Base-by-base conservation (phyloP, 2,797 vertebrate genomes). In the Danio choprae region DNA sequence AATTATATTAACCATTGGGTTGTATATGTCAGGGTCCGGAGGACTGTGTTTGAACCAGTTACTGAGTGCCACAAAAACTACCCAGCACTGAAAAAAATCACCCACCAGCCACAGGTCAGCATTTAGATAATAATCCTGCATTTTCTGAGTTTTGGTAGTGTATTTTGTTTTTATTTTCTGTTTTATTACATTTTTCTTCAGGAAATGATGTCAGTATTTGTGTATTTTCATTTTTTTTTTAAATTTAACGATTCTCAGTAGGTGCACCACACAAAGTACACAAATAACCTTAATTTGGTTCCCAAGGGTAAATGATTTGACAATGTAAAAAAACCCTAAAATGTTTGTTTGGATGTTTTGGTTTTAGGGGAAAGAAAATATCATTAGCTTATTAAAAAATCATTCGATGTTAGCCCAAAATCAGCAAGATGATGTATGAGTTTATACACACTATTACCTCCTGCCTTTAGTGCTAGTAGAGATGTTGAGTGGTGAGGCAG, bases 401-500 rank as follows among this genome's bases (percentile, higher is more conserved):
- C 11, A 13, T 46, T 36, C 46, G 15, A 46, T 11, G 8, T 29
- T 13, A n/a, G 7, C 29, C 12, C 7, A 71, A 71, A 71, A 22
- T 43, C 41, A 44, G 8, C 9, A 59, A 41, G 8, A 44, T 76
- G 46, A 0, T 51, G 63, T 65, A 38, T 53, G 20, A 70, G 50
- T 64, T 20, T 40, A 13, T 36, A 36, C 38, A 53, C 18, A 9
- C 55, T 55, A 13, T 43, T 74, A 29, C 59, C 53, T 77, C 44
- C 10, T 70, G 64, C 18, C 22, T 63, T 70, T 82, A 67, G 20
- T 65, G 41, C 16, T 83, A 46, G 40, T 48, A n/a, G 51, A 62
- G 51, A 58, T 16, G 38, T 48, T 73, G 72, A 46, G 69, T 55
- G n/a, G 63, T 46, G 73, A 78, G 50, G 72, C 63, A 69, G 64